Conservation (phyloP, 2,113 vertebrate species). For the Synodontis membranacea region DNA sequence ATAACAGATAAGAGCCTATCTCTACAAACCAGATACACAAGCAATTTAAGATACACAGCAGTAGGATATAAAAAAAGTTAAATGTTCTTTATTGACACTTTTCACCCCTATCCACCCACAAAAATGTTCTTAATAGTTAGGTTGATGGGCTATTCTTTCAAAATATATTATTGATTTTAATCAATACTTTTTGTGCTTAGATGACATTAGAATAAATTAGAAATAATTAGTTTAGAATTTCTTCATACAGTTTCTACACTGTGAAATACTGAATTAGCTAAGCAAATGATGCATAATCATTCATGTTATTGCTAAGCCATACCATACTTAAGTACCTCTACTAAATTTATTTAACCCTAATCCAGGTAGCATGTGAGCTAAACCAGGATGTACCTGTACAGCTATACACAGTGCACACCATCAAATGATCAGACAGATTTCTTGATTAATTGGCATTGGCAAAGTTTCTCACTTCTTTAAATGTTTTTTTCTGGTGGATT, state of each 20-base stretch:
- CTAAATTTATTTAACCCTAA: not conserved
- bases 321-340: not conserved
- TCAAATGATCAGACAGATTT: not conserved
- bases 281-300: not conserved
- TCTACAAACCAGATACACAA: constrained; percentile 54
- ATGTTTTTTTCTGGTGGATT: not conserved
- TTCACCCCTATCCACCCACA: not conserved
- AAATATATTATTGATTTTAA: not conserved
- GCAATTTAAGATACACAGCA: constrained; percentile 51
- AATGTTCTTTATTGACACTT: not conserved
- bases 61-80: constrained; percentile 6
- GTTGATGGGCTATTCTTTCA: not conserved
- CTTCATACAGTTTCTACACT: not conserved
- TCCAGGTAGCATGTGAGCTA: not conserved
- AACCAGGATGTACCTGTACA: not conserved
- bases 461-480: not conserved
- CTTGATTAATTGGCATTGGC: not conserved
- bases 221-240: not conserved
- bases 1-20: constrained; percentile 57
- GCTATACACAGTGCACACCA: not conserved
- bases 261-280: not conserved
- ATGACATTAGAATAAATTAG: too few relatives aligned
- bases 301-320: not conserved
- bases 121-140: not conserved
- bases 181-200: not conserved